Percentiles rank a stretch among this genome's conserved stretches.
Evolutionary conservation across 1,140 invertebrate species (phyloP).

Genomic region (Vanessa atalanta): DNA sequence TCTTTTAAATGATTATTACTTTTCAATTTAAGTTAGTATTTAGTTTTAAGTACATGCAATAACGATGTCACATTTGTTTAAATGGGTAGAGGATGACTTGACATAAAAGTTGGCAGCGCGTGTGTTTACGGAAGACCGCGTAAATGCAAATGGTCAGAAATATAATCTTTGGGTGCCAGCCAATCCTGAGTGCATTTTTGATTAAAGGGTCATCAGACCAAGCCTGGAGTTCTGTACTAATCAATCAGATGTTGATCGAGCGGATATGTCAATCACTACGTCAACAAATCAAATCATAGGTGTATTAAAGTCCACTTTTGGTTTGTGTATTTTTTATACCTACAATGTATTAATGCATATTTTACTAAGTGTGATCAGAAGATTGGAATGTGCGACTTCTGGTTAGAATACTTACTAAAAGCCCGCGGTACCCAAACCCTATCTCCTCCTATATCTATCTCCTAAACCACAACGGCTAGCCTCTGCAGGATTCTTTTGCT

Average conservation of each 20-base stretch:
- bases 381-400: no score
- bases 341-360: no score
- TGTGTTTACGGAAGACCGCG: slow-evolving; percentile 18
- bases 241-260: not conserved
- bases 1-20: no score
- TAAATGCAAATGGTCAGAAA: slow-evolving; percentile 20
- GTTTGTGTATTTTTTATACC: no score
- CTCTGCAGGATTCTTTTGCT: no score
- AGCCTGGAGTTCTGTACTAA: not conserved
- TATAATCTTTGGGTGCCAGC: slow-evolving; percentile 12
- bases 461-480: no score
- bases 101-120: slow-evolving; percentile 18
- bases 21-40: not conserved
- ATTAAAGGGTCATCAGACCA: slow-evolving; percentile 12
- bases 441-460: no score
- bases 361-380: no score
- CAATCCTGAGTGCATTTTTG: slow-evolving; percentile 25
- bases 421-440: no score
- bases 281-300: not conserved
- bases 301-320: no score
- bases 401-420: no score
- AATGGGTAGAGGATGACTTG: slow-evolving; percentile 1
- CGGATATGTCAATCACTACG: not conserved
- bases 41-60: not conserved
- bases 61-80: not conserved